Evolutionary conservation across 2,113 vertebrate genomes (phyloP).

Genomic region (Bos taurus): DNA sequence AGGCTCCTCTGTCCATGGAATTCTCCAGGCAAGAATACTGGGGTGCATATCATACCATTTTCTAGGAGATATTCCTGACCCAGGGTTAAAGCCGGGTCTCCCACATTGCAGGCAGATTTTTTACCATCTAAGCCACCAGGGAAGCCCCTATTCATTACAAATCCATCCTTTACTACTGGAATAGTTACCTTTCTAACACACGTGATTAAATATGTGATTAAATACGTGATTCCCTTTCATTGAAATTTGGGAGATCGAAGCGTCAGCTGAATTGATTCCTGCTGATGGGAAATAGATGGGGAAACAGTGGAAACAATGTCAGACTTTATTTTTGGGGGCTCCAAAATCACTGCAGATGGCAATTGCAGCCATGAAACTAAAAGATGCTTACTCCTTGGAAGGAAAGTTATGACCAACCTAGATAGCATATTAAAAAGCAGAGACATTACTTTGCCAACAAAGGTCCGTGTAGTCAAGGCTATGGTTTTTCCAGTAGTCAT

Average conservation of each 20-base stretch:
- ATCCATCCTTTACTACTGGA: not conserved
- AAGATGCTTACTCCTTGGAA: no score
- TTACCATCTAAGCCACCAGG: not conserved
- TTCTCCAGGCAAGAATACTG: not conserved
- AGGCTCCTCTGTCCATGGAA: not conserved
- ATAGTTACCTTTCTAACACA: not conserved
- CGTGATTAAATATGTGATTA: not conserved
- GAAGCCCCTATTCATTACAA: not conserved
- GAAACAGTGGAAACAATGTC: no score
- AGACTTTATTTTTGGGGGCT: no score
- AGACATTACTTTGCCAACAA: no score
- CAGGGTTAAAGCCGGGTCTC: not conserved
- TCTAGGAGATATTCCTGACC: not conserved
- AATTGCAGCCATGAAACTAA: no score
- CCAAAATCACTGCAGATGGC: no score
- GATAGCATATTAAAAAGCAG: no score
- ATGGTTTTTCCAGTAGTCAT: no score
- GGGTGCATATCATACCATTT: not conserved
- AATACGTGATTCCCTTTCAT: not conserved
- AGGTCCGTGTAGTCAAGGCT: no score
- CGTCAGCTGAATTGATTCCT: not conserved
- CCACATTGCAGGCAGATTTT: not conserved
- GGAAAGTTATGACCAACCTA: no score
- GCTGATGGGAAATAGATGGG: not conserved
- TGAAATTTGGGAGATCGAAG: not conserved